phyloP scores from a whole-genome alignment of 2,113 vertebrate species.

The Epinephelus moara region DNA sequence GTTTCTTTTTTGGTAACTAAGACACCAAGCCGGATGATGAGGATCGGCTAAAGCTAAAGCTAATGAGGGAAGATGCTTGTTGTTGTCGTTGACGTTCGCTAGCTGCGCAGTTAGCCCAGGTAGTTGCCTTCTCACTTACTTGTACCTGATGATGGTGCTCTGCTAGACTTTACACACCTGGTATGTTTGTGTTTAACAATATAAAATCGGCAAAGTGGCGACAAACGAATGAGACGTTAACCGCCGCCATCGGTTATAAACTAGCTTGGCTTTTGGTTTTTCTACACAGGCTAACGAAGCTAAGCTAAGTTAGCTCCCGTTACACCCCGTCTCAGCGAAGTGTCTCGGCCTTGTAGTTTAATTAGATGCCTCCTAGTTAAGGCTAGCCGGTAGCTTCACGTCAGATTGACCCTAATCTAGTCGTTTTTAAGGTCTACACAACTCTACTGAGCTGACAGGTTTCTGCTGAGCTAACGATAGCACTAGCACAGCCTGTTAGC shows the following conservation, averaged over 20 bases:
- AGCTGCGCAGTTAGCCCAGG: conserved; percentile 65
- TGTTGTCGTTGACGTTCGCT: conserved; percentile 43
- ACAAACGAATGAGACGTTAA: not conserved
- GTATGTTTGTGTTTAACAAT: fast-evolving
- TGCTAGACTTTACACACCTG: too few relatives aligned
- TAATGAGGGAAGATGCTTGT: conserved; percentile 20
- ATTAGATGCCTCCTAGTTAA: not conserved
- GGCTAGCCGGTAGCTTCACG: not conserved
- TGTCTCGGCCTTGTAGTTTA: conserved; percentile 37
- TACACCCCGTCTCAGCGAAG: conserved; percentile 11
- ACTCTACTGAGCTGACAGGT: not conserved
- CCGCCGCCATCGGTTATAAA: too few relatives aligned
- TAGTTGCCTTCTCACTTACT: conserved; percentile 16
- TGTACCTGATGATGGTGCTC: not conserved
- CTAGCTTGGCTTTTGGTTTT: not conserved
- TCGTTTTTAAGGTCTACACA: too few relatives aligned
- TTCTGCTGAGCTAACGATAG: not conserved
- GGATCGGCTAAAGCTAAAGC: conserved; percentile 30
- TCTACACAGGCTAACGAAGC: conserved; percentile 14
- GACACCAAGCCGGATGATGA: conserved; percentile 22
- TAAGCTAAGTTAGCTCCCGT: conserved; percentile 45
- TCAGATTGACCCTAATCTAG: fast-evolving
- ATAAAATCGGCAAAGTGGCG: not conserved
- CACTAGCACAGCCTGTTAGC: not conserved
- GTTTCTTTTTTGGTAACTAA: not conserved